Conservation (phyloP, 2,797 vertebrate genomes). For the Pseudocheirus occidentalis region DNA sequence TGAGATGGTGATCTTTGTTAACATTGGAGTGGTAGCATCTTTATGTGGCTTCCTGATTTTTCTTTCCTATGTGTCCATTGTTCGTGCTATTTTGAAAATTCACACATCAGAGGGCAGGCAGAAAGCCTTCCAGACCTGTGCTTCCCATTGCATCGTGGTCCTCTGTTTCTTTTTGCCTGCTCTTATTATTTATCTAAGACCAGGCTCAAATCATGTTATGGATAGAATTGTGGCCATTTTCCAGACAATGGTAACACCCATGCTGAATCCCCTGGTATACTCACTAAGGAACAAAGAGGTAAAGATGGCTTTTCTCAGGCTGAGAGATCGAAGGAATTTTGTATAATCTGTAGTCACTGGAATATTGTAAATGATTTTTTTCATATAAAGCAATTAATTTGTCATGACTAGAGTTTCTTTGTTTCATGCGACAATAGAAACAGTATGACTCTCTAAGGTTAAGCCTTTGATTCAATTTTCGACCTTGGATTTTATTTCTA, state of each 20-base stretch:
- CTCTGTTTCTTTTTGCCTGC: conserved; percentile 54
- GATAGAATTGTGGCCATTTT: not conserved
- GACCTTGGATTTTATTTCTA: not conserved
- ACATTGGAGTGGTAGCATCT: not conserved
- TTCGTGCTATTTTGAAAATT: conserved; percentile 63
- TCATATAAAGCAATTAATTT: not conserved
- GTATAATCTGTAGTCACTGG: not conserved
- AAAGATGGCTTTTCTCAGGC: conserved; percentile 27
- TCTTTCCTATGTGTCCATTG: conserved; percentile 27
- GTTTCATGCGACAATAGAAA: not conserved
- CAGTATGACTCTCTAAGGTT: not conserved
- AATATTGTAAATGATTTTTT: not conserved
- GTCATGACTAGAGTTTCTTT: not conserved
- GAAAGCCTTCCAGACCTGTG: conserved; percentile 68
- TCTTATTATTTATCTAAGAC: conserved; percentile 49
- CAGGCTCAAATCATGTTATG: not conserved
- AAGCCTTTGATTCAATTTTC: not conserved
- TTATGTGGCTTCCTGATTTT: conserved; percentile 38
- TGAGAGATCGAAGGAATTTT: not conserved
- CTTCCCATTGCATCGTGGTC: conserved; percentile 63
- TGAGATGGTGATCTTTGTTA: conserved; percentile 57
- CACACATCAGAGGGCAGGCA: conserved; percentile 35
- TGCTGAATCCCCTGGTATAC: conserved; percentile 57
- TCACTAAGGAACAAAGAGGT: conserved; percentile 64
- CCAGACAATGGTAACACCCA: not conserved